Evolutionary conservation across 2,888 invertebrate species (phyloP).

Genomic region (Drosophila sordidula): DNA sequence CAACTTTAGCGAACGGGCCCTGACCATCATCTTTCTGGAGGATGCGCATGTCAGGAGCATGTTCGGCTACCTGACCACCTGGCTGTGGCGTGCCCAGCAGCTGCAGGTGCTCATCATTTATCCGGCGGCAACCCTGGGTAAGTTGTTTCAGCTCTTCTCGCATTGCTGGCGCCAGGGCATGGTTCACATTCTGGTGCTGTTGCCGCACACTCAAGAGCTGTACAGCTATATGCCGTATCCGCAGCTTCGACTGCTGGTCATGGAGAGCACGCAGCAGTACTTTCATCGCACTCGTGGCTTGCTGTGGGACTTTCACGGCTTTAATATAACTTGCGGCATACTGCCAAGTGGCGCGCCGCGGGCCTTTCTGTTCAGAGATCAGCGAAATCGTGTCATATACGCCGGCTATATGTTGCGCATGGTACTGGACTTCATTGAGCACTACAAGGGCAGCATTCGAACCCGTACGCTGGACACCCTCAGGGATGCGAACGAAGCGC

Average conservation of each 20-base stretch:
- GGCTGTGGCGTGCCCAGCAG: constrained; percentile 63
- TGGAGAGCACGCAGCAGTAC: constrained; percentile 41
- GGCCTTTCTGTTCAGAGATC: constrained; percentile 61
- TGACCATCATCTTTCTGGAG: constrained; percentile 56
- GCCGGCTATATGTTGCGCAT: constrained; percentile 68
- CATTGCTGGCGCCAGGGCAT: constrained; percentile 67
- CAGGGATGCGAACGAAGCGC: constrained; percentile 33
- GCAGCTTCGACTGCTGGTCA: constrained; percentile 21
- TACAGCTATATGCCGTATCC: constrained; percentile 68
- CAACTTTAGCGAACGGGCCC: constrained; percentile 52
- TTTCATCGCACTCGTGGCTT: constrained; percentile 27
- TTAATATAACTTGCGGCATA: constrained; percentile 45
- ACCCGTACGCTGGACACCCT: constrained; percentile 22
- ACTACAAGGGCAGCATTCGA: constrained; percentile 61
- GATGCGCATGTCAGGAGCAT: constrained; percentile 7
- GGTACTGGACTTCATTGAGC: constrained; percentile 53
- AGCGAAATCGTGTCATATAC: constrained; percentile 31
- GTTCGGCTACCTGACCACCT: constrained; percentile 45
- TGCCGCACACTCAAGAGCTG: constrained; percentile 28
- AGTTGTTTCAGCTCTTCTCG: constrained; percentile 42
- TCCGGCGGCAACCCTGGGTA: constrained; percentile 25
- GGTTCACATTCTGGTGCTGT: constrained; percentile 49
- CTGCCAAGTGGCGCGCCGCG: constrained; percentile 50
- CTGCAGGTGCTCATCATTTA: constrained; percentile 58
- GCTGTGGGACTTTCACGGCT: constrained; percentile 58